Conservation (phyloP, 1,140 invertebrate genomes). For the Melanaphis sacchari region DNA sequence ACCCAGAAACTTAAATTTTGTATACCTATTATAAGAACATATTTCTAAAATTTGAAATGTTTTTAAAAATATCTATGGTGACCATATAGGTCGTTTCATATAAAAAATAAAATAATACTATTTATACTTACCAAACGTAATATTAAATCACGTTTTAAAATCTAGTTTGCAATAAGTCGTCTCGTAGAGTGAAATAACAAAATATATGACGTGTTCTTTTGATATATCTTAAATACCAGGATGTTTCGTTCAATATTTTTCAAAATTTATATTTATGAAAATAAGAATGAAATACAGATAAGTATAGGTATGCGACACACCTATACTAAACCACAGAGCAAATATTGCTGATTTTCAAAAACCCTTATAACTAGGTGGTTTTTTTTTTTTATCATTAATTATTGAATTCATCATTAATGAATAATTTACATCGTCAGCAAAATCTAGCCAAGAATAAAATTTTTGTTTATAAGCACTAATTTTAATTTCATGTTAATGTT, state of each 20-base stretch:
- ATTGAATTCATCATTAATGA: not conserved
- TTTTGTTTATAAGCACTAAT: not conserved
- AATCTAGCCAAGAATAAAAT: not conserved
- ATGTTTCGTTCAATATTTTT: not conserved
- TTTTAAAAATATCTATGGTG: not conserved
- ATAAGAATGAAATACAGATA: not conserved
- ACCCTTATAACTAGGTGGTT: not conserved
- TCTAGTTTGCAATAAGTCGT: not conserved
- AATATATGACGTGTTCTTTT: not conserved
- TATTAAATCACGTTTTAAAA: not conserved
- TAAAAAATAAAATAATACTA: too few relatives aligned
- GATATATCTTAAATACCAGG: not conserved
- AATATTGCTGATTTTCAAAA: conserved; percentile 11
- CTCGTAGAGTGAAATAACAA: not conserved
- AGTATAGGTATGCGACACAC: not conserved
- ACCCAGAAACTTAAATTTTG: not conserved
- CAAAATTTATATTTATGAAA: not conserved
- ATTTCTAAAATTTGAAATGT: not conserved
- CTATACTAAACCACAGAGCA: not conserved
- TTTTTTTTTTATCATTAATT: not conserved
- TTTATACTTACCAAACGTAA: not conserved
- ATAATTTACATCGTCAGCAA: not conserved
- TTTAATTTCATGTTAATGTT: not conserved
- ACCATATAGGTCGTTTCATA: too few relatives aligned
- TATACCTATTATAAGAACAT: not conserved